Evolutionary conservation across 1,140 invertebrate species (phyloP).

Genomic region (Elymnias hypermnestra): DNA sequence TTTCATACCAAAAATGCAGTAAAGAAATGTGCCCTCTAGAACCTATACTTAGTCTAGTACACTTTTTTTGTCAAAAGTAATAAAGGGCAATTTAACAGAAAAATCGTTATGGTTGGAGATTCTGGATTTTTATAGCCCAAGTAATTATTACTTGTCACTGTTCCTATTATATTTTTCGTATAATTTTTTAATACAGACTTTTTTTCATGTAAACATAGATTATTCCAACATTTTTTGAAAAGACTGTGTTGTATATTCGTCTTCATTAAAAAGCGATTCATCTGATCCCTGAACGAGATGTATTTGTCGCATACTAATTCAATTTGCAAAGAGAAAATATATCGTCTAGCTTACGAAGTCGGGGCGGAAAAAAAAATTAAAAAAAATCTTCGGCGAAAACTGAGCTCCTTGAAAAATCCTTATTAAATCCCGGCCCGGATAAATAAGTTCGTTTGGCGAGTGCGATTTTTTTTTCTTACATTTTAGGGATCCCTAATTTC

Average conservation of each 20-base stretch:
- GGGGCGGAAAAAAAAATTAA: constrained; percentile 38
- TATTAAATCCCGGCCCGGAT: constrained; percentile 66
- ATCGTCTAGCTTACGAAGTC: constrained; percentile 51
- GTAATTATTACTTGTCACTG: too few relatives aligned
- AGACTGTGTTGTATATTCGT: not conserved
- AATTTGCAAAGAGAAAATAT: constrained; percentile 53
- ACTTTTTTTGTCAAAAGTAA: too few relatives aligned
- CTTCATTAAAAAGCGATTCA: constrained; percentile 1
- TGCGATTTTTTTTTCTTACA: constrained; percentile 36
- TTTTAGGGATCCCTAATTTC: constrained; percentile 23
- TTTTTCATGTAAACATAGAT: too few relatives aligned
- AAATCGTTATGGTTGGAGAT: too few relatives aligned
- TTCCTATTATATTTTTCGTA: too few relatives aligned
- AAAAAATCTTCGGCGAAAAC: constrained; percentile 53
- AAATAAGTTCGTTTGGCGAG: constrained; percentile 71
- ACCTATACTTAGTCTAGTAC: too few relatives aligned
- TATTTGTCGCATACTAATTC: constrained; percentile 51
- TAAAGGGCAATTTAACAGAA: too few relatives aligned
- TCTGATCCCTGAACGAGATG: constrained; percentile 20
- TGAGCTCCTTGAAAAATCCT: constrained; percentile 65
- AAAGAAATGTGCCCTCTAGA: too few relatives aligned
- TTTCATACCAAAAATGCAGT: too few relatives aligned
- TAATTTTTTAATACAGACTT: too few relatives aligned
- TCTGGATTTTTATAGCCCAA: too few relatives aligned
- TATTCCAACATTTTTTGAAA: too few relatives aligned